phyloP scores from a whole-genome alignment of 2,797 vertebrate species.

The Karalla daura region DNA sequence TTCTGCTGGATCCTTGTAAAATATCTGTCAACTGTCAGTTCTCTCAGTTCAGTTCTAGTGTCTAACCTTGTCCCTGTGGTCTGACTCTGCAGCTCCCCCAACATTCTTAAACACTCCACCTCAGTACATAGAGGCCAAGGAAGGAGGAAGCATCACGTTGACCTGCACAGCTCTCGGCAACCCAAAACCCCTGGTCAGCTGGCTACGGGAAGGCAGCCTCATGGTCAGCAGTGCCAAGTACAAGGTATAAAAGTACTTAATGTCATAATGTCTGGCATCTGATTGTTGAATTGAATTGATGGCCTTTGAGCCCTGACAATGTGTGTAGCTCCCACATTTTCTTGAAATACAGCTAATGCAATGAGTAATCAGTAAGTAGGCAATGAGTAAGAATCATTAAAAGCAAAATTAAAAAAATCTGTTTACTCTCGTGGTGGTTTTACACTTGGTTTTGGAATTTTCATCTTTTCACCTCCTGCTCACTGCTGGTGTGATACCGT shows the following conservation, averaged over 20 bases:
- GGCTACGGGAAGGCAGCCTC: constrained; percentile 90
- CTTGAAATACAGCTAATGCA: too few relatives aligned
- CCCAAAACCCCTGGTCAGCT: constrained; percentile 93
- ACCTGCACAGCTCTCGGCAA: constrained; percentile 94
- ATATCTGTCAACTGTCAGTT: not conserved
- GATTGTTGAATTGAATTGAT: not conserved
- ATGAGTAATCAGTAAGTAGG: too few relatives aligned
- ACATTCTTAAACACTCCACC: constrained; percentile 93
- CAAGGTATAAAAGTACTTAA: constrained; percentile 80
- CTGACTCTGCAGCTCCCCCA: constrained; percentile 87
- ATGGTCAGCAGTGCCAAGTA: constrained; percentile 90
- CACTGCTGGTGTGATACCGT: too few relatives aligned
- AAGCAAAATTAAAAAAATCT: too few relatives aligned
- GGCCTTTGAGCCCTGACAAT: too few relatives aligned
- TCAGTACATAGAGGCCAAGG: constrained; percentile 95
- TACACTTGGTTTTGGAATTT: too few relatives aligned
- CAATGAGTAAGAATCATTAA: too few relatives aligned
- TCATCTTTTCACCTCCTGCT: too few relatives aligned
- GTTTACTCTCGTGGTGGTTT: too few relatives aligned
- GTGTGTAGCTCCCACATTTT: too few relatives aligned
- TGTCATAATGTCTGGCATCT: not conserved
- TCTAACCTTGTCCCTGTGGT: not conserved
- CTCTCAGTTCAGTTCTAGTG: not conserved
- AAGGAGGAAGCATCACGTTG: constrained; percentile 89
- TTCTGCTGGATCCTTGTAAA: not conserved